Conservation (phyloP, 2,888 invertebrate genomes). For the Hypercompe scribonia region DNA sequence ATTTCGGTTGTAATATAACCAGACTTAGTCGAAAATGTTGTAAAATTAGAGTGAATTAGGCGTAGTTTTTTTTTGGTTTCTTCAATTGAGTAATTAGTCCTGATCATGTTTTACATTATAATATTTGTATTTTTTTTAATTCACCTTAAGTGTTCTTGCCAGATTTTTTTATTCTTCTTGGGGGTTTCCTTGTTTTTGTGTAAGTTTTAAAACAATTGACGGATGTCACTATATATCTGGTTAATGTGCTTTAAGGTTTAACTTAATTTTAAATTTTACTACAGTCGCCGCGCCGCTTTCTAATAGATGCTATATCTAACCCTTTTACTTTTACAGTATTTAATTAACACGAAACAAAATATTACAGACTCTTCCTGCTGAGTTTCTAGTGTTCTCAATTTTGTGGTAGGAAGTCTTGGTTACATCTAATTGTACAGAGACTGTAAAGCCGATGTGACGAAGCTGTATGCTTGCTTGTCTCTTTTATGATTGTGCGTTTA, state of each 20-base stretch:
- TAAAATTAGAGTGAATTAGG: conserved; percentile 12
- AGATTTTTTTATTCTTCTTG: neutral
- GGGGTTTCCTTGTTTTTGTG: neutral
- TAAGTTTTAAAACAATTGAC: neutral
- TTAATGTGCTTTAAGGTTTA: too few relatives aligned
- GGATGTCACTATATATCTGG: neutral
- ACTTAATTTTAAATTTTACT: too few relatives aligned
- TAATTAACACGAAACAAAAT: neutral
- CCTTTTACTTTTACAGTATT: too few relatives aligned
- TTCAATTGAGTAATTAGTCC: too few relatives aligned
- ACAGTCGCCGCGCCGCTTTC: too few relatives aligned
- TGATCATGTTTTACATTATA: too few relatives aligned
- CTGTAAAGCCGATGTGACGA: neutral
- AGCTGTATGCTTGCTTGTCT: neutral
- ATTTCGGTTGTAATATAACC: neutral
- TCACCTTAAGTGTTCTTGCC: neutral
- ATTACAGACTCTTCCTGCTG: too few relatives aligned
- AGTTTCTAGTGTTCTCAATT: too few relatives aligned
- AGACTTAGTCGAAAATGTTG: conserved; percentile 10
- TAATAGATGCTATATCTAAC: too few relatives aligned
- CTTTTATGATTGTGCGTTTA: neutral
- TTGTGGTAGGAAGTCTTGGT: neutral
- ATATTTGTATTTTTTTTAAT: neutral
- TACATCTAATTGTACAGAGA: neutral
- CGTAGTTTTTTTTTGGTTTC: neutral